Percentiles rank a stretch among this genome's conserved stretches.
Conservation (phyloP, 2,113 vertebrate genomes). For the Pachycephala philippinensis region DNA sequence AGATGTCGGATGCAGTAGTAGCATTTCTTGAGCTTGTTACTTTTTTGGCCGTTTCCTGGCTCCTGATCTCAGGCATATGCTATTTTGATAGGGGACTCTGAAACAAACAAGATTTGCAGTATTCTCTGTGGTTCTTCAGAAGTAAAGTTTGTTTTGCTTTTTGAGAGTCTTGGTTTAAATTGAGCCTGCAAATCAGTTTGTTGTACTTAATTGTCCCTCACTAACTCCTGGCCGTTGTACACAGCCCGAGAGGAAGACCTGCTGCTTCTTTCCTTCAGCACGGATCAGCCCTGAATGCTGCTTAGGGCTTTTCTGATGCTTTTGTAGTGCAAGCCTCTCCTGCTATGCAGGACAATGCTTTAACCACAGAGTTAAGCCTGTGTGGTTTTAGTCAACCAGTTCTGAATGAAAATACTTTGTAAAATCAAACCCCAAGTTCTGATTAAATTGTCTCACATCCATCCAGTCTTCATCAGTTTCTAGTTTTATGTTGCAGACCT, state of each 20-base stretch:
- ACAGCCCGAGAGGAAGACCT: neutral
- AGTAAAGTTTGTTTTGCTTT: neutral
- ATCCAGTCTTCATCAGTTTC: accelerated
- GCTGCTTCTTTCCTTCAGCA: neutral
- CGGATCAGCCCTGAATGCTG: accelerated
- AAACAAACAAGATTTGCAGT: neutral
- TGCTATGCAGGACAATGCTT: neutral
- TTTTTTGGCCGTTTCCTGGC: neutral
- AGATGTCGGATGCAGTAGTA: neutral
- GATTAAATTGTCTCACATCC: neutral
- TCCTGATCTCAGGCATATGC: accelerated
- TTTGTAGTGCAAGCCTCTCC: neutral
- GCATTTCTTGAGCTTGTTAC: neutral
- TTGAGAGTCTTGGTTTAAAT: neutral
- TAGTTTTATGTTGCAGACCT: neutral
- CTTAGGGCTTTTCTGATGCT: neutral
- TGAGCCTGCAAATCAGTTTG: neutral
- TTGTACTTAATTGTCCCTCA: neutral
- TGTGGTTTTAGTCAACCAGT: neutral
- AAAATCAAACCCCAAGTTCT: neutral
- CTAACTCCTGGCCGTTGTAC: neutral
- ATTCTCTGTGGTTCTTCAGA: neutral
- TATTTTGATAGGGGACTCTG: neutral
- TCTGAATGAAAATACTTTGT: neutral
- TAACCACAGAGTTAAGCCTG: neutral